phyloP scores from a whole-genome alignment of 2,113 vertebrate genomes.

The Mesocricetus auratus region DNA sequence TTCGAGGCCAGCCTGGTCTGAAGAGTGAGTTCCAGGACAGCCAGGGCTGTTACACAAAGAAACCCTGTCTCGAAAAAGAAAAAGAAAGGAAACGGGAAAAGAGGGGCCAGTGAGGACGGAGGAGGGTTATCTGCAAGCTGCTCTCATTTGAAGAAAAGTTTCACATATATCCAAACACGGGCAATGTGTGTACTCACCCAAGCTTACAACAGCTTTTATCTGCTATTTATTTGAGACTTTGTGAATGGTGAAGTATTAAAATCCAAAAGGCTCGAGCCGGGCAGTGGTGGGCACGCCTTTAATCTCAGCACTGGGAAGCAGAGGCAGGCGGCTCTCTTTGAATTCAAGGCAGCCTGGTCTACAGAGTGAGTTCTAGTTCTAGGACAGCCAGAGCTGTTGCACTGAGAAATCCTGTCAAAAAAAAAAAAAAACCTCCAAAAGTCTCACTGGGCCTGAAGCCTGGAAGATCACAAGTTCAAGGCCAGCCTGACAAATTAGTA shows the following conservation, averaged over 20 bases:
- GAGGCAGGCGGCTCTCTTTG: neutral
- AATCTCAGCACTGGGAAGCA: neutral
- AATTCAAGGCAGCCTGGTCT: neutral
- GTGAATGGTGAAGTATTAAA: constrained; percentile 7
- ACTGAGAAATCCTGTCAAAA: neutral
- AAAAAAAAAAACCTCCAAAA: neutral
- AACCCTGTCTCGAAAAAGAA: too few species aligned
- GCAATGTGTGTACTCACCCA: neutral
- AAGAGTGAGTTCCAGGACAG: too few species aligned
- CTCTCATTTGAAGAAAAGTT: neutral
- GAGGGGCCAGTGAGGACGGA: neutral
- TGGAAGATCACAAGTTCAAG: neutral
- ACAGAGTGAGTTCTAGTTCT: neutral
- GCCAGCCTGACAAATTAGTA: neutral
- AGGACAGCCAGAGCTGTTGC: neutral
- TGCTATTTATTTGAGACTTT: neutral
- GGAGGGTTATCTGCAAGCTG: neutral
- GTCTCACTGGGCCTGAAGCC: neutral
- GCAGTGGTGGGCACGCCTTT: neutral
- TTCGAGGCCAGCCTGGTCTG: too few species aligned
- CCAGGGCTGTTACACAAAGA: too few species aligned
- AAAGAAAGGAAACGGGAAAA: neutral
- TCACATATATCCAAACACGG: neutral
- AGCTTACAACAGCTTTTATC: neutral
- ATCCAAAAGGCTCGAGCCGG: neutral